Base-by-base conservation (phyloP, 2,888 invertebrate genomes). In the Candidula unifasciata region DNA sequence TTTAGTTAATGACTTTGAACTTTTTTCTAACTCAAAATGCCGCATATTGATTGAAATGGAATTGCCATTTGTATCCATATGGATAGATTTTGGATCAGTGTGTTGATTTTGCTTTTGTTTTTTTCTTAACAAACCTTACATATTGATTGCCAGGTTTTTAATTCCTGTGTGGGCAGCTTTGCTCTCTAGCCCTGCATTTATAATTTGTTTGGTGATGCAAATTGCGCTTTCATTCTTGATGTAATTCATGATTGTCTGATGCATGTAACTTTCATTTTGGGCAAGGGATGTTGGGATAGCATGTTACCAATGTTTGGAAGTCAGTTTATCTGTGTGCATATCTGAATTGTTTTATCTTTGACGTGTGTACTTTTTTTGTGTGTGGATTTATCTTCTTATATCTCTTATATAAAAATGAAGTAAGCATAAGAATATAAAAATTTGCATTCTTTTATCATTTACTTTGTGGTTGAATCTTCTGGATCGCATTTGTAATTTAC, bases 181-280 rank as follows among this genome's bases (percentile, higher is more conserved):
- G 27, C 33, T 52, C 44, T 5, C 18, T n/a, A 27, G 44, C 24
- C 24, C 73, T 27, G n/a, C 21, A 44, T 52, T 73, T 13, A 52
- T 73, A 52, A 35, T 73, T 10, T 73, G 52, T 73, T 33, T 73
- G 44, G n/a, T 27, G 24, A 52, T 73, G 73, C 52, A 73, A 44
- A 73, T 73, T 44, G 44, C 16, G 2, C 13, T 73, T 73, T 73
- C n/a, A 73, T 44, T 52, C 16, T n/a, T 73, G 73, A 73, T 44
- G 27, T 27, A 27, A 24, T 52, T 27, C 10, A 27, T n/a, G 73
- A 73, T 44, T 44, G 44, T 44, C 52, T 44, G n/a, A n/a, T 52
- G 16, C 27, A n/a, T 44, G 24, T 27, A 13, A 13, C n/a, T 35
- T 24, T 35, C 33, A 69, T 35, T 33, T 37, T 37, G 2, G 35